These are phyloP conservation scores for Alces alces DNA, from an alignment of 2,113 vertebrate species.

Conservation along the genomic window DNA sequence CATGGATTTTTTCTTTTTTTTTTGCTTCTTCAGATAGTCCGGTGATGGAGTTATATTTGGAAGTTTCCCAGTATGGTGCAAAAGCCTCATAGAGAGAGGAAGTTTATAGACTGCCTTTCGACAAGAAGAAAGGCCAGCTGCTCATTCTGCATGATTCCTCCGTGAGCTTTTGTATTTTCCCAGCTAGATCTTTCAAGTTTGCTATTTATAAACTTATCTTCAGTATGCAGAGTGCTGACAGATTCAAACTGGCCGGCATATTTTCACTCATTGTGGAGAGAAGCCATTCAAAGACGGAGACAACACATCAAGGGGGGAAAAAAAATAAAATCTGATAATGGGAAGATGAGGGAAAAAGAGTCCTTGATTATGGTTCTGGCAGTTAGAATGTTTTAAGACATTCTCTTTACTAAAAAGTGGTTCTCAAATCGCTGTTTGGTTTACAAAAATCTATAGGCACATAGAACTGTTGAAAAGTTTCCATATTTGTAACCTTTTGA, in stretches of 20 bases:
- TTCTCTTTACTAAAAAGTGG: neutral
- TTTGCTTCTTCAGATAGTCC: constrained; percentile 51
- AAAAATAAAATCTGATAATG: neutral
- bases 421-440: neutral
- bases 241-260: neutral
- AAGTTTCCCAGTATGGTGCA: constrained; percentile 65
- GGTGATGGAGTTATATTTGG: constrained; percentile 69
- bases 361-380: neutral
- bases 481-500: neutral
- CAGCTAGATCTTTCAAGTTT: constrained; percentile 22
- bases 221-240: neutral
- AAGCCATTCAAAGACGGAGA: neutral
- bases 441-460: neutral
- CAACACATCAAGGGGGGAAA: neutral
- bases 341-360: neutral
- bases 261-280: constrained; percentile 5
- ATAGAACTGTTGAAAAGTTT: neutral
- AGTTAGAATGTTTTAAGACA: neutral
- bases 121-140: constrained; percentile 48
- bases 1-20: constrained; percentile 46
- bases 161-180: constrained; percentile 31
- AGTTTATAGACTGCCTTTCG: constrained; percentile 57
- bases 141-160: constrained; percentile 6
- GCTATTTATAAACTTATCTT: constrained; percentile 49
- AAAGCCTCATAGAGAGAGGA: constrained; percentile 52